Evolutionary conservation across 2,797 vertebrate species (phyloP), one percentile per base, ranked within the genome.

Genomic region (Tokudaia tokunoshimensis): DNA sequence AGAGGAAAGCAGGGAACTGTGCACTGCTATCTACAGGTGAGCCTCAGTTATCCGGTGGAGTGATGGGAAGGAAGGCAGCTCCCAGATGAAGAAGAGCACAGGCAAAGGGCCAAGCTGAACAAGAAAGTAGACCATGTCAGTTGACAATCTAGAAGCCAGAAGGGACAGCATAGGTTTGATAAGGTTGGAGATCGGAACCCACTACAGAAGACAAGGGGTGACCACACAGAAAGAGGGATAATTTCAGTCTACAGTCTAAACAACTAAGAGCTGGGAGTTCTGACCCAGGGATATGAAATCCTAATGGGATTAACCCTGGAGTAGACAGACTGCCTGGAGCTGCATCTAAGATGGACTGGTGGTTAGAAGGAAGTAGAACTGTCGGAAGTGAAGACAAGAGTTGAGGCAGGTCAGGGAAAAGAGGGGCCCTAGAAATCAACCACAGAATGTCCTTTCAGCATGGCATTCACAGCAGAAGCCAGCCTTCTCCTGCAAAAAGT

Each of bases 401-500:
- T 52, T 24, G 3, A 67, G 9, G n/a, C 57, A 34, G 65, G 74
- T 17, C 34, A 8, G 41, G 55, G 78, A 84, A 92, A 44, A 59
- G 22, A 37, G 26, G 17, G 13, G 37, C n/a, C 8, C 24, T 44
- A 14, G 19, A 50, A 31, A 63, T 47, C 67, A 67, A 50, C 6
- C 19, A 59, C 47, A 86, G 90, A 29, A 61, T 6, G 0, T 63
- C 59, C 41, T 78, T 41, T 47, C n/a, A 57, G 26, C 34, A 22
- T 34, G 75, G 37, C 7, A n/a, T 12, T 44, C 34, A 41, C 10
- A 65, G 50, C 6, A 86, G 76, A 94, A 74, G 81, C 65, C 84
- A 67, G 72, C 44, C 85, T 41, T 20, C 34, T 93, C 94, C 31
- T 34, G 57, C 63, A 90, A 84, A 84, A 63, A 59, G 37, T 29